These are phyloP conservation scores for Hydractinia symbiolongicarpus DNA, from an alignment of 30 jellyfish, hydroid and myxozoan species.

Conservation along the genomic window DNA sequence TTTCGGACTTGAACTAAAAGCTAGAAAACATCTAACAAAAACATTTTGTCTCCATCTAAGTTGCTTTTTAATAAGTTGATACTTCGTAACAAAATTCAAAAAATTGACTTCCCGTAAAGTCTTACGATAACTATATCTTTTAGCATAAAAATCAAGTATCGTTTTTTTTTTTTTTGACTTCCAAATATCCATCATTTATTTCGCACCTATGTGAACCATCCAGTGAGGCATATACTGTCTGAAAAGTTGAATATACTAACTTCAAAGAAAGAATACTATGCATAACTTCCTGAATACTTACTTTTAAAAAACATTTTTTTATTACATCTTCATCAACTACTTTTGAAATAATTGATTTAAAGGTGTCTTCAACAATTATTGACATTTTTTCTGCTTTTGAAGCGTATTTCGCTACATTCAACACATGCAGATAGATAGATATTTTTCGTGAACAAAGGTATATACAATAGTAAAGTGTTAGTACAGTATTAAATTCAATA, in stretches of 20 bases:
- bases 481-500: too few relatives aligned
- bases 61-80: slow-evolving; percentile 14
- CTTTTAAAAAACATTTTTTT: slow-evolving; percentile 33
- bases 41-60: slow-evolving; percentile 1
- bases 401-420: slow-evolving; percentile 48
- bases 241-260: slow-evolving; percentile 41
- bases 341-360: slow-evolving; percentile 25
- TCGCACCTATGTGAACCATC: slow-evolving; percentile 24
- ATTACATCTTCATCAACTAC: slow-evolving; percentile 9
- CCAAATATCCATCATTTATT: too few relatives aligned
- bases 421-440: too few relatives aligned
- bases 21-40: slow-evolving; percentile 27
- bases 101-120: slow-evolving; percentile 20
- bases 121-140: neutral
- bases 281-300: slow-evolving; percentile 51
- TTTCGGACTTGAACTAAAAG: slow-evolving; percentile 22
- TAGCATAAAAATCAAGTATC: slow-evolving; percentile 26
- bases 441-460: too few relatives aligned
- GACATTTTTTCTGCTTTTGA: slow-evolving; percentile 41
- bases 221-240: slow-evolving; percentile 4
- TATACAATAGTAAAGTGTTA: too few relatives aligned
- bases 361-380: slow-evolving; percentile 35
- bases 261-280: slow-evolving; percentile 37
- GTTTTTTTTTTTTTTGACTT: slow-evolving; percentile 8
- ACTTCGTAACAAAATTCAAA: slow-evolving; percentile 22